Evolutionary conservation across 2,888 invertebrate species (phyloP), one percentile per base, ranked within the genome.

Genomic region (Pedicia rivosa): DNA sequence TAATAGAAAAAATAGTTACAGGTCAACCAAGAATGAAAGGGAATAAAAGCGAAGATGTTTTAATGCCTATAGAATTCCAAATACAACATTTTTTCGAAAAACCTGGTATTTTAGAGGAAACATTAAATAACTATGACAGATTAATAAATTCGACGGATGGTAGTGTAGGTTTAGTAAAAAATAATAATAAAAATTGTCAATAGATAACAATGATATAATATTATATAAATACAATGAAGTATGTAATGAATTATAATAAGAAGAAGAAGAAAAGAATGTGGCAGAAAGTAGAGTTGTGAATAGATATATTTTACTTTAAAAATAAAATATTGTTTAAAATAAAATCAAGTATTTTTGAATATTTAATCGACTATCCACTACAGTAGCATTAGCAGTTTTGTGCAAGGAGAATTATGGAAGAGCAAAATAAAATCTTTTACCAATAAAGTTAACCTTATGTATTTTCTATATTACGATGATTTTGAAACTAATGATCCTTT

Each of bases 61-160:
- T 42, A 35, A 31, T 32, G 33, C 39, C 40, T 29, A 41, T 43
- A 30, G 25, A 28, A 27, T 43, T 43, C 34, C 43, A 43, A 39
- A 41, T 41, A 35, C 39, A 43, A 28, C 39, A 34, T 14, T 41
- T 37, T 39, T 37, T 43, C 33, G 43, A 43, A 35, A 37, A 36
- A 17, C 31, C 40, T 22, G 32, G 30, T 35, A 38, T 41, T 22
- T 36, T 33, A 13, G 17, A 36, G 25, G 33, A 28, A 39, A 29
- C 17, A n/a, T 22, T 40, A 33, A 28, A 27, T 32, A 36, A 35
- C 30, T 35, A 37, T 13, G 22, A 26, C 24, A 28, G 37, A 35
- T 25, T 31, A 14, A n/a, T n/a, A 27, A 13, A 27, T 12, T 12
- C 17, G 29, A 36, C 16, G 24, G 37, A 37, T 19, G 36, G 13